Evolutionary conservation across 2,888 invertebrate genomes (phyloP).

Genomic region (Drosophila nigritarsus): DNA sequence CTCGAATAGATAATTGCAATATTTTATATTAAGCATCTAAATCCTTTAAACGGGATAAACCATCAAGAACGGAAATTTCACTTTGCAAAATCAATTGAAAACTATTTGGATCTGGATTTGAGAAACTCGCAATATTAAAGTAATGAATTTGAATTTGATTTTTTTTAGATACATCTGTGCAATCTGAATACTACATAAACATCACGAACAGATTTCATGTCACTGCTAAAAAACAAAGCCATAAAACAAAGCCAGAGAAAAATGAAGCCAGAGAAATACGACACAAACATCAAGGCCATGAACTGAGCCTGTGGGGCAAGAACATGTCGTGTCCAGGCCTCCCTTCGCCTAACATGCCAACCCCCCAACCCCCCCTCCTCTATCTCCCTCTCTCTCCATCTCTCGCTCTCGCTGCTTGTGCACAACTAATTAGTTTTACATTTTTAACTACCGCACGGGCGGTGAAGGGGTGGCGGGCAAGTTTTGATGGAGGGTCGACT

Average conservation of each 20-base stretch:
- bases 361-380: background rate
- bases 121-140: background rate
- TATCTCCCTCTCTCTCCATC: background rate
- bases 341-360: slow-evolving; percentile 1
- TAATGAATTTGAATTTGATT: background rate
- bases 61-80: background rate
- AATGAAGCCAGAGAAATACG: background rate
- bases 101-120: background rate
- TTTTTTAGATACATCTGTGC: background rate
- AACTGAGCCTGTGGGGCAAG: slow-evolving; percentile 36
- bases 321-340: slow-evolving; percentile 49
- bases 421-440: slow-evolving; percentile 71
- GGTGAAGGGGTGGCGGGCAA: background rate
- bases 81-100: background rate
- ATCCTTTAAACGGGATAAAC: background rate
- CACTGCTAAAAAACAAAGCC: background rate
- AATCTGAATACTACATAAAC: background rate
- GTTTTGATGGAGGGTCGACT: background rate
- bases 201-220: slow-evolving; percentile 9
- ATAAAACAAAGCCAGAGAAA: background rate
- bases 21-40: background rate
- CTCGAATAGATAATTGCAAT: background rate
- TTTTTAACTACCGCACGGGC: slow-evolving; percentile 65
- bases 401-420: background rate
- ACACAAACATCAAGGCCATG: slow-evolving; percentile 49